These are phyloP conservation scores for Vanessa tameamea DNA, from an alignment of 1,140 invertebrate genomes.

Conservation along the genomic window DNA sequence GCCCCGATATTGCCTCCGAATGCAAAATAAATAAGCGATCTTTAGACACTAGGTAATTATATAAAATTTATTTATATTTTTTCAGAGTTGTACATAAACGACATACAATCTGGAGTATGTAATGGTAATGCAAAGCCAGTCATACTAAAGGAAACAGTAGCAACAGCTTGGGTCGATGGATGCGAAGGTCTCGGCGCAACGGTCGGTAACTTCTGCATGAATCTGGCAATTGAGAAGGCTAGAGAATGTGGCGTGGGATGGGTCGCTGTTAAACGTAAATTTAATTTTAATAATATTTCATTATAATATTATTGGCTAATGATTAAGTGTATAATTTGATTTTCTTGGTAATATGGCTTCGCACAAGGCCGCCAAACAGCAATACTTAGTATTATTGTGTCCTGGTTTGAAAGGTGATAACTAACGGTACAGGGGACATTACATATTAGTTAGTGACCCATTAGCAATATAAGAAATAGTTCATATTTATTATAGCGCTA, in stretches of 20 bases:
- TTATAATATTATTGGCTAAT: too few relatives aligned
- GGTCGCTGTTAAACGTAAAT: slow-evolving; percentile 87
- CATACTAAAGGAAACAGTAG: slow-evolving; percentile 86
- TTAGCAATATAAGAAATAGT: too few relatives aligned
- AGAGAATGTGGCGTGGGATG: slow-evolving; percentile 91
- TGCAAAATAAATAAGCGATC: not conserved
- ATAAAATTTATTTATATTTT: not conserved
- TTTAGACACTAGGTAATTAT: not conserved
- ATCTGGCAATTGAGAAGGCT: slow-evolving; percentile 93
- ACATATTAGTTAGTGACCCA: too few relatives aligned
- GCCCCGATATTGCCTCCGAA: too few relatives aligned
- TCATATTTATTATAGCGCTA: too few relatives aligned
- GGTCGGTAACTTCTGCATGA: slow-evolving; percentile 94
- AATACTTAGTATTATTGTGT: too few relatives aligned
- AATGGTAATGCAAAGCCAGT: slow-evolving; percentile 81
- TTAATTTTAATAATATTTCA: too few relatives aligned
- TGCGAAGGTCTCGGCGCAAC: slow-evolving; percentile 91
- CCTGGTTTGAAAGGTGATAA: too few relatives aligned
- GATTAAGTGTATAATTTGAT: too few relatives aligned
- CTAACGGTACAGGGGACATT: too few relatives aligned
- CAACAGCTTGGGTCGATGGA: slow-evolving; percentile 92
- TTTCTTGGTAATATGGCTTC: not conserved
- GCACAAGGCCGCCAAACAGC: too few relatives aligned
- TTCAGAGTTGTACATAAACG: slow-evolving; percentile 84
- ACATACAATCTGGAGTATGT: slow-evolving; percentile 79